Evolutionary conservation across 2,888 invertebrate genomes (phyloP).

Genomic region (Diplazon laetatorius): DNA sequence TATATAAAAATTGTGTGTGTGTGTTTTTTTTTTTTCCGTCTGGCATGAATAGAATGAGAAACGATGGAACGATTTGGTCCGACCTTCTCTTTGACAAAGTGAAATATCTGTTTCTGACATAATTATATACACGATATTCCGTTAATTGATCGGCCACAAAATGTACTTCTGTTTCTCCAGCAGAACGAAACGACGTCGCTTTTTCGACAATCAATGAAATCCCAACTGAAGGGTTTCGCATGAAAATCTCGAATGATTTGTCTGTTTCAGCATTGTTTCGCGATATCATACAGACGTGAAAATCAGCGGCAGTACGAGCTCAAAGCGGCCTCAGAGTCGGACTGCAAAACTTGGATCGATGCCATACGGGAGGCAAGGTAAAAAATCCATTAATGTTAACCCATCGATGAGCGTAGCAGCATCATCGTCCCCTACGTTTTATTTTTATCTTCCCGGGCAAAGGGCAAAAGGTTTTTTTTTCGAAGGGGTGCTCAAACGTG

Average conservation of each 20-base stretch:
- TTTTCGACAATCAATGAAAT: background rate
- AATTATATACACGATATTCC: no score
- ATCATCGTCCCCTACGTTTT: conserved; percentile 1
- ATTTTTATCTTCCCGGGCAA: background rate
- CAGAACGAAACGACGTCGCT: background rate
- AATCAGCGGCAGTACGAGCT: conserved; percentile 94
- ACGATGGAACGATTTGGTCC: no score
- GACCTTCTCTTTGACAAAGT: no score
- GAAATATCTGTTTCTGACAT: no score
- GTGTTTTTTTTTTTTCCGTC: no score
- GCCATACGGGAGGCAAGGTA: conserved; percentile 94
- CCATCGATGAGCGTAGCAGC: no score
- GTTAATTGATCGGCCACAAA: no score
- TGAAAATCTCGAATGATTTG: conserved; percentile 10
- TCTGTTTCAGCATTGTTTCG: conserved; percentile 91
- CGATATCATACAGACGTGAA: conserved; percentile 93
- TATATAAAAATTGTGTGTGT: no score
- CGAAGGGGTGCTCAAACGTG: background rate
- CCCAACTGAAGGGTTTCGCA: background rate
- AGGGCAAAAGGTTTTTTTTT: conserved; percentile 19
- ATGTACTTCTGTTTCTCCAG: background rate
- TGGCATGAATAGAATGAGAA: no score
- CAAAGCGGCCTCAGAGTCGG: conserved; percentile 91
- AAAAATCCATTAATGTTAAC: conserved; percentile 69
- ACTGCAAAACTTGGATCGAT: conserved; percentile 95